Conservation (phyloP, 2,113 vertebrate genomes). For the Muntiacus reevesi region DNA sequence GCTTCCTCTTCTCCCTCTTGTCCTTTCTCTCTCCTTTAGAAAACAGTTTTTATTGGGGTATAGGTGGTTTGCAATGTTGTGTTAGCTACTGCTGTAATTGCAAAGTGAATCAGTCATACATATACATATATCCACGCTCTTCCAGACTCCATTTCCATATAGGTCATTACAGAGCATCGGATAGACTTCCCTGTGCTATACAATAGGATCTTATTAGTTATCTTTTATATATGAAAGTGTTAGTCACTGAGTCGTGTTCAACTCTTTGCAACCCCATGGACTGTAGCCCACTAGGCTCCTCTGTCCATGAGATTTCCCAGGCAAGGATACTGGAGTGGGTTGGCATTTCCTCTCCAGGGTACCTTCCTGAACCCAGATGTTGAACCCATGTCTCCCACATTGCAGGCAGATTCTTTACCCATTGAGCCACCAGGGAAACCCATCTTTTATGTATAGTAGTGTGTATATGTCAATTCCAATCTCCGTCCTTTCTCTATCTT, state of each 20-base stretch:
- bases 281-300: background rate
- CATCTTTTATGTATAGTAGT: background rate
- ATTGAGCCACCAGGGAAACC: background rate
- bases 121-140: background rate
- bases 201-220: background rate
- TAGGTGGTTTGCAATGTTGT: background rate
- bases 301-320: background rate
- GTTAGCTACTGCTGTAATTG: background rate
- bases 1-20: no score
- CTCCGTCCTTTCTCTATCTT: background rate
- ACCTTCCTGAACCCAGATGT: background rate
- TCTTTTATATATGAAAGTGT: background rate
- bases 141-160: background rate
- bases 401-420: background rate
- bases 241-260: background rate
- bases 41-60: background rate
- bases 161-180: background rate
- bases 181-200: background rate
- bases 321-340: background rate
- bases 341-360: background rate
- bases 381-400: background rate
- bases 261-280: background rate
- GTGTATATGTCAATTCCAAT: background rate
- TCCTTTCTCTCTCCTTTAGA: background rate
- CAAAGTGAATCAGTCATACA: background rate